Evolutionary conservation across 2,888 invertebrate species (phyloP), one percentile per base, ranked within the genome.

Genomic region (Cerastoderma edule): DNA sequence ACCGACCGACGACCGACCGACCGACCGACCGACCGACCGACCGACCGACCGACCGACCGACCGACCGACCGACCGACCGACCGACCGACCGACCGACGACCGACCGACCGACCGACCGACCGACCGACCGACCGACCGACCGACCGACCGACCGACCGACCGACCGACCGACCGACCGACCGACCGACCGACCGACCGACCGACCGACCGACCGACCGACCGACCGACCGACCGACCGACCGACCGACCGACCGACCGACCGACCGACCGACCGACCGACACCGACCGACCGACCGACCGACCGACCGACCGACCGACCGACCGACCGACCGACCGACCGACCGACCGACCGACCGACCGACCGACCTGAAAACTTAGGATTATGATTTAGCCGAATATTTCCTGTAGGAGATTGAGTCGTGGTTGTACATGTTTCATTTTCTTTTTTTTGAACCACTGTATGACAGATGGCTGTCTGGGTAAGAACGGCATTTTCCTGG

Each of bases 1-100:
- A 39, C 39, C 39, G 39, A 39, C 39, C 39, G 39, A 39, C 39
- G 39, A 39, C 39, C 39, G 39, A 39, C 39, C 39, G 39, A 39
- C 39, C 39, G 39, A 39, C 39, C 39, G 39, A 39, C 39, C 16
- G 39, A 39, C 39, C 16, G 39, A 39, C 39, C 16, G 39, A 39
- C 39, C 16, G 39, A 39, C 39, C 16, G 39, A 39, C 39, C 16
- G 39, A 39, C 39, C 16, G 39, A 39, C 39, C 16, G 39, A 39
- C n/a, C n/a, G n/a, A n/a, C n/a, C n/a, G n/a, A n/a, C n/a, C 10
- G 39, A 39, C 39, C 39, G 39, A 39, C 39, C 39, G 39, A 39
- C 39, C 39, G 39, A 39, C 39, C 39, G 39, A 39, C 39, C 39
- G 39, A 39, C 39, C n/a, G n/a, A n/a, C 39, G 39, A 39, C 39